Evolutionary conservation across 23 tunicate species (phyloP), one percentile per base, ranked within the genome.

Genomic region (Styela clava): DNA sequence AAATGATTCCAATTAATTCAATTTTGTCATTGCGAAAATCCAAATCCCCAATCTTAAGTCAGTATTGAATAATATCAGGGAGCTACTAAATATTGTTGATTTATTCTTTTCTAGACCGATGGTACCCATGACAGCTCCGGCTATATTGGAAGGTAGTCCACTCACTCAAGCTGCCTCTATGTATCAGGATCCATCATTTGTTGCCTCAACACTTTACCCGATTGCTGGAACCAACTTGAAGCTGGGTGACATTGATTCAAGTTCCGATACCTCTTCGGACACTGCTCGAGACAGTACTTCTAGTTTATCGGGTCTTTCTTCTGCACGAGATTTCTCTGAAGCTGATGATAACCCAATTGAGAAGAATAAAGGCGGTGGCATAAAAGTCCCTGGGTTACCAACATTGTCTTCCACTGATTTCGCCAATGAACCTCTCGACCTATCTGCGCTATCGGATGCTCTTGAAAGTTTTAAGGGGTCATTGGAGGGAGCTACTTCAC

Each of bases 101-200:
- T 87, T 84, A 26, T n/a, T 84, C 16, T 86, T 85, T 71, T 62
- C 79, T 3, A 83, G 91, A 52, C 91, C 97, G 7, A 83, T 91
- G 86, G 86, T 93, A 2, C 98, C 98, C 3, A 85, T 93, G 89
- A 93, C 98, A 61, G 98, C 98, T 20, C 98, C 98, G 16, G 98
- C 95, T 12, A 73, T 93, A 69, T 63, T 93, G n/a, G 93, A 93
- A 88, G 98, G 98, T 19, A 87, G 93, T 69, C 93, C 98, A 3
- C 33, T 87, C 73, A 91, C 98, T 9, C 98, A 93, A 71, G 98
- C 84, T 28, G 79, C 92, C 3, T 93, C 98, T 25, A 72, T 93
- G 84, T 93, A 84, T 69, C 91, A 93, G 69, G 98, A 93, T 69
- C 98, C 98, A 23, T 69, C 98, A 36, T 88, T 93, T 72, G 84